A percentile compares a stretch with the other conserved stretches of the same genome.
These are phyloP conservation scores for Drosophila repleta DNA, from an alignment of 1,140 invertebrate species.

Conservation along the genomic window DNA sequence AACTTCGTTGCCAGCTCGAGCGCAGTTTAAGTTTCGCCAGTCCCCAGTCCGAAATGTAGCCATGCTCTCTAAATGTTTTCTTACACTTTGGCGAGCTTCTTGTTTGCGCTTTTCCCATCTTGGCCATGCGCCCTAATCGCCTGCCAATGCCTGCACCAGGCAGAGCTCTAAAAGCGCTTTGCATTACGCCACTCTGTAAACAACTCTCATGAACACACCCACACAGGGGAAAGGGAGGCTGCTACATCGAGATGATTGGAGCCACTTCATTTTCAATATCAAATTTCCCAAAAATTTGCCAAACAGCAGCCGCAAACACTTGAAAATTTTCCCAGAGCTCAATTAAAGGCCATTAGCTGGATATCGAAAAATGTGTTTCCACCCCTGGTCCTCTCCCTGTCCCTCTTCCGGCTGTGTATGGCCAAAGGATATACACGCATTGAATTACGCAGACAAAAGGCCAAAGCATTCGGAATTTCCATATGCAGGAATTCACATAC, in stretches of 20 bases:
- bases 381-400: background rate
- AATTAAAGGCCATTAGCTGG: slow-evolving; percentile 79
- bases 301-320: slow-evolving; percentile 77
- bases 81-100: background rate
- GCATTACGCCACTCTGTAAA: slow-evolving; percentile 53
- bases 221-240: background rate
- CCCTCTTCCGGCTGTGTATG: slow-evolving; percentile 48
- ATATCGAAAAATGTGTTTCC: slow-evolving; percentile 31
- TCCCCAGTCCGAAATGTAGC: background rate
- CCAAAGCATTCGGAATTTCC: slow-evolving; percentile 54
- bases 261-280: slow-evolving; percentile 74
- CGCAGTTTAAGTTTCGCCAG: slow-evolving; percentile 4
- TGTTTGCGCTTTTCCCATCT: background rate
- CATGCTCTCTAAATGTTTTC: slow-evolving; percentile 1
- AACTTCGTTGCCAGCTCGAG: slow-evolving; percentile 17
- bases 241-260: slow-evolving; percentile 1
- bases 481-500: slow-evolving; percentile 69
- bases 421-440: slow-evolving; percentile 78
- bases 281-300: slow-evolving; percentile 64
- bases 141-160: background rate
- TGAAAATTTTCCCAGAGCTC: slow-evolving; percentile 77
- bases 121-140: slow-evolving; percentile 17
- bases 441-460: slow-evolving; percentile 72
- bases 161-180: background rate
- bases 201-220: slow-evolving; percentile 20